Base-by-base conservation (phyloP, 1,140 invertebrate species). In the Eulimnadia texana region DNA sequence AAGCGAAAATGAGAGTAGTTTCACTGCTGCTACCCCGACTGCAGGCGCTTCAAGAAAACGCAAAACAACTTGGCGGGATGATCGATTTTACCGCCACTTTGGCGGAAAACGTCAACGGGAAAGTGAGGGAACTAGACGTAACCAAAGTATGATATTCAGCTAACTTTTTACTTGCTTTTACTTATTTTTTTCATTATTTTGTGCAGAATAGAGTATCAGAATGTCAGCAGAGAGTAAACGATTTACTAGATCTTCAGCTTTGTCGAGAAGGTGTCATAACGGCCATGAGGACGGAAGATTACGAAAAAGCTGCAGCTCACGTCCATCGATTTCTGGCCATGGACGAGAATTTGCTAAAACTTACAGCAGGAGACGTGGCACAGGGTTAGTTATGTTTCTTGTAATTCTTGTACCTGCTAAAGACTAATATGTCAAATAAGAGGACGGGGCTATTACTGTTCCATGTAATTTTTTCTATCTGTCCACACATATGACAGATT, bases 241-340 rank as follows among this genome's bases (percentile, higher is more conserved):
- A 99, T 74, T 79, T 99, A 22, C 82, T 98, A 62, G 96, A 99
- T 74, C 77, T 99, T 22, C 90, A 96, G 72, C 80, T 93, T 52
- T 98, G 94, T 72, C 93, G 90, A 63, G 88, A 96, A 74, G 94
- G 93, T 51, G 94, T 98, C 0, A 85, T 93, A 63, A 84, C 86
- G 51, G 93, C 94, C 11, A 82, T 98, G 25, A 81, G 83, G 66
- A 87, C 90, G 70, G 92, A 96, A 75, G 85, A 91, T 73, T 90
- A 86, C 72, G 88, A 93, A 72, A 85, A 94, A 76, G 95, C 93
- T 63, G 93, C 95, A 20, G 90, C 83, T 16, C 93, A 98, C 72
- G 86, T 99, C 53, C 90, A 96, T 69, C 78, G 95, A 53, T 99
- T 95, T 74, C 77, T 98, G 25, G 86, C 88, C 56, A 91, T 99